Conservation (phyloP, 2,797 vertebrate species). For the Toxotes lorentzi region DNA sequence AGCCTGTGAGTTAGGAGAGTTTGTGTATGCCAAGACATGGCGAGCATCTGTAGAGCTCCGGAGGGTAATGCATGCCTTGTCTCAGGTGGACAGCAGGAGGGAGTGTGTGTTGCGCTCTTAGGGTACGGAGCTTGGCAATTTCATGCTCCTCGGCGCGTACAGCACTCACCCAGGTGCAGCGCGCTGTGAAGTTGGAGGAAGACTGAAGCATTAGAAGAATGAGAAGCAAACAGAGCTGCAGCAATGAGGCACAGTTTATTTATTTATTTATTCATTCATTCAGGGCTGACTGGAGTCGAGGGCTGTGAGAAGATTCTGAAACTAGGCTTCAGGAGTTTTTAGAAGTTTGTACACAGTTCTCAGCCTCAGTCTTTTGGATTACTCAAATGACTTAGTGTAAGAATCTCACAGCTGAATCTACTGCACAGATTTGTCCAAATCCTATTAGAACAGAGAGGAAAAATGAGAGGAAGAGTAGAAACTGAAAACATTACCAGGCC, state of each 20-base stretch:
- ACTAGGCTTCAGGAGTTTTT: conserved; percentile 5
- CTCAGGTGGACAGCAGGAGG: conserved; percentile 65
- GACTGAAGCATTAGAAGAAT: conserved; percentile 45
- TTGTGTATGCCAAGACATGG: conserved; percentile 34
- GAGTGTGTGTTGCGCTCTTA: conserved; percentile 30
- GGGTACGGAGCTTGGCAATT: conserved; percentile 62
- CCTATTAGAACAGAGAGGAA: not conserved
- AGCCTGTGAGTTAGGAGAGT: conserved; percentile 19
- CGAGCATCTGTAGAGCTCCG: conserved; percentile 48
- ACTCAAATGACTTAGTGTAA: not conserved
- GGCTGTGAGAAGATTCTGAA: not conserved
- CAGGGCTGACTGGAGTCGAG: not conserved
- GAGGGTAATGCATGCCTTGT: conserved; percentile 51
- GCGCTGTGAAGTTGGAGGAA: conserved; percentile 51
- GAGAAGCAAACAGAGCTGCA: conserved; percentile 48
- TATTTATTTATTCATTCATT: conserved; percentile 21
- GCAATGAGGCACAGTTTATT: not conserved
- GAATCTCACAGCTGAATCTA: not conserved
- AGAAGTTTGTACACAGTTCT: conserved; percentile 4
- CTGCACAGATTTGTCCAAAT: not conserved
- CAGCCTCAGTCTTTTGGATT: not conserved
- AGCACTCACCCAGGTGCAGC: conserved; percentile 58
- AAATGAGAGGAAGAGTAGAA: not conserved
- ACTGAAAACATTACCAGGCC: too few species aligned
- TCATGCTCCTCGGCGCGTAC: conserved; percentile 70